Percentiles rank a stretch among this genome's conserved stretches.
Conservation (phyloP, 2,797 vertebrate genomes). For the Peromyscus aztecus region DNA sequence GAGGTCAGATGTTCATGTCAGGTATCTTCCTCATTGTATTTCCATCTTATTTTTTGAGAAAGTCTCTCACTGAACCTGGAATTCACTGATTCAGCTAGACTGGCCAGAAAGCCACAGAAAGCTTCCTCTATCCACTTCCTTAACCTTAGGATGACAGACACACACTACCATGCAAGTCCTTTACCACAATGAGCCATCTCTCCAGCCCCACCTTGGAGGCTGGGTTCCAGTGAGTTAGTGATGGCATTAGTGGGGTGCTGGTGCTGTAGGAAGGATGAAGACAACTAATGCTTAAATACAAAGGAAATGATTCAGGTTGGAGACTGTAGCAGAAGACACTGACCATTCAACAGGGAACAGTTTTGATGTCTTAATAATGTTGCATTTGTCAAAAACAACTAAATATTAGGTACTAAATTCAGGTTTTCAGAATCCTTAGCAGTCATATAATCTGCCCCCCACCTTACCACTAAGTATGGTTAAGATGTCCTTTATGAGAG, state of each 20-base stretch:
- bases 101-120: background rate
- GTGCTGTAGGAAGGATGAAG: background rate
- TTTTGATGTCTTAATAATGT: background rate
- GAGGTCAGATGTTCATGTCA: background rate
- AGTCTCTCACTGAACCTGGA: background rate
- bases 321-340: background rate
- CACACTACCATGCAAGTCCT: background rate
- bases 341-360: background rate
- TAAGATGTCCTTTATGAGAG: slow-evolving; percentile 35
- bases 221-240: background rate
- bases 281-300: too few species aligned
- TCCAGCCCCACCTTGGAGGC: background rate
- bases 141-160: background rate
- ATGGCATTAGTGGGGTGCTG: background rate
- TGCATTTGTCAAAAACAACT: slow-evolving; percentile 50
- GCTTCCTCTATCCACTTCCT: background rate
- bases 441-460: background rate
- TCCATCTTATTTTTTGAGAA: background rate
- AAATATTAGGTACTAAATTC: background rate
- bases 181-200: background rate
- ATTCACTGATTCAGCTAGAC: background rate
- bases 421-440: background rate
- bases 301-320: too few species aligned
- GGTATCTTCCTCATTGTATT: background rate
- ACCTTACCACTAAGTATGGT: slow-evolving; percentile 41